These are phyloP conservation scores for Crossocerus cetratus DNA, from an alignment of 2,888 invertebrate species.

Conservation along the genomic window DNA sequence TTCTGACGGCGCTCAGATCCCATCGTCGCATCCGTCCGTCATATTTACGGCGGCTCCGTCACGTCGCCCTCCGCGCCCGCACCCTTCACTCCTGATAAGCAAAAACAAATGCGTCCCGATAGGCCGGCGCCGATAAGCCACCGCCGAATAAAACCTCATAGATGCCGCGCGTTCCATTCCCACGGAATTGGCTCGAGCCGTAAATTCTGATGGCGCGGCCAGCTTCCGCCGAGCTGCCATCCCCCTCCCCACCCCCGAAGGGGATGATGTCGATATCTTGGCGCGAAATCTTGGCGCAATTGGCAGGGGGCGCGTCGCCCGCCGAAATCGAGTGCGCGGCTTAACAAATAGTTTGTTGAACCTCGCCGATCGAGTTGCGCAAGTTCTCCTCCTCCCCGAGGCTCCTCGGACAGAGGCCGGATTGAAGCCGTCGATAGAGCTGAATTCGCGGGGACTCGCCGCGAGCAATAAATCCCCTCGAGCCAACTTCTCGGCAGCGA, in stretches of 20 bases:
- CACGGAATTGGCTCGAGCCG: conserved; percentile 55
- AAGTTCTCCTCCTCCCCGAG: too few relatives aligned
- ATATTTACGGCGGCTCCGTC: conserved; percentile 68
- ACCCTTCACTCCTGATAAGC: conserved; percentile 62
- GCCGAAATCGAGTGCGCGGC: too few relatives aligned
- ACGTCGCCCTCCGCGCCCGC: conserved; percentile 36
- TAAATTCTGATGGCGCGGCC: conserved; percentile 55
- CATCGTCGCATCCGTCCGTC: conserved; percentile 67
- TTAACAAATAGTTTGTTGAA: too few relatives aligned
- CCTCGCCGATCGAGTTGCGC: too few relatives aligned
- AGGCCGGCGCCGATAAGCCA: conserved; percentile 57
- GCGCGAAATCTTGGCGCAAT: conserved; percentile 18
- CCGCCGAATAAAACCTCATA: conserved; percentile 58
- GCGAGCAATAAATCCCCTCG: conserved; percentile 49
- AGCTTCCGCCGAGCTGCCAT: conserved; percentile 55
- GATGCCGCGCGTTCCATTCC: conserved; percentile 59
- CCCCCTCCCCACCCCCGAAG: conserved; percentile 24
- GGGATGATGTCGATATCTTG: conserved; percentile 46
- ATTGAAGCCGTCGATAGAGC: conserved; percentile 2
- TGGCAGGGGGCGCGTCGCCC: conserved; percentile 17
- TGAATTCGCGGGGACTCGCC: conserved; percentile 47
- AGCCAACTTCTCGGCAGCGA: background rate
- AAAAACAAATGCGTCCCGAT: conserved; percentile 73
- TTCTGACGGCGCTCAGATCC: conserved; percentile 59
- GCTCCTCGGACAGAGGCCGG: too few relatives aligned